phyloP scores from a whole-genome alignment of 92 coral and sea anemone genomes.

The Porites evermanni region DNA sequence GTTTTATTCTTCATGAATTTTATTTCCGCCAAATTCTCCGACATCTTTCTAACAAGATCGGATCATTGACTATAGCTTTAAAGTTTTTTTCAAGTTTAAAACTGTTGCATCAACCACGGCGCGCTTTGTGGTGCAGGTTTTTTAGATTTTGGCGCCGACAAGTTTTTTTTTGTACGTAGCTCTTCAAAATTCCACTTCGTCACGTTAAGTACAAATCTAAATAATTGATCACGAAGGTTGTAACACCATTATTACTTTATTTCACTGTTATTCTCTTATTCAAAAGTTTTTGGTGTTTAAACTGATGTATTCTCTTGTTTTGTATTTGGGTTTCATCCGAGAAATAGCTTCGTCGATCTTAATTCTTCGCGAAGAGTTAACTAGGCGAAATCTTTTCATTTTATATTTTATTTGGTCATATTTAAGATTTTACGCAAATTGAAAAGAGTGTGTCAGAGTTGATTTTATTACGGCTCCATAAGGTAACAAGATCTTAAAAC shows the following conservation, averaged over 20 bases:
- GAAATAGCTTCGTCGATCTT: background rate
- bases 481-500: background rate
- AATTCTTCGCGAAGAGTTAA: background rate
- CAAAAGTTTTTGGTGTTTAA: background rate
- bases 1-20: background rate
- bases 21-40: background rate
- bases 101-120: background rate
- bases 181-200: slow-evolving; percentile 19
- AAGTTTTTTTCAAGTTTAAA: background rate
- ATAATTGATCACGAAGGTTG: slow-evolving; percentile 23
- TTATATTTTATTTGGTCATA: no score
- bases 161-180: background rate
- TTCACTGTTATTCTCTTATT: background rate
- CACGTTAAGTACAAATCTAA: slow-evolving; percentile 7
- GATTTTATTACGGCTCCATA: background rate
- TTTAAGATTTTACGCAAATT: background rate
- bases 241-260: background rate
- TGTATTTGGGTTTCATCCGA: background rate
- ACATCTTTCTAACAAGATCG: background rate
- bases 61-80: background rate
- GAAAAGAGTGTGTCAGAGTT: background rate
- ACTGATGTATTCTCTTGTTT: background rate
- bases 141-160: background rate
- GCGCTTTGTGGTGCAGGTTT: background rate
- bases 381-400: background rate